Evolutionary conservation across 1,140 invertebrate species (phyloP).

Genomic region (Tyrophagus putrescentiae): DNA sequence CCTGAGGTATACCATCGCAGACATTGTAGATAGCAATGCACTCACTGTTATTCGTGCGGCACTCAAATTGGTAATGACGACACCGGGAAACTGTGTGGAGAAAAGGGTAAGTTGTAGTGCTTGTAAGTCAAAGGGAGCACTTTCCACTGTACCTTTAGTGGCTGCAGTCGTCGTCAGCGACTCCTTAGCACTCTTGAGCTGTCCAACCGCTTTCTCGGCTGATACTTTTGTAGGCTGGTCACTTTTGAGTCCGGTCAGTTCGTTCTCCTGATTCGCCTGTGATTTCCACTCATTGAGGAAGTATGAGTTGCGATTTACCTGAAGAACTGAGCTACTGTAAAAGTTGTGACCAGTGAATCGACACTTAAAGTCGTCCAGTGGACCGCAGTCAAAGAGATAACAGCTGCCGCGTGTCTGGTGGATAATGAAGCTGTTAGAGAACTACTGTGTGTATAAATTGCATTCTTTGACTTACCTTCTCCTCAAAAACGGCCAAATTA

Average conservation of each 20-base stretch:
- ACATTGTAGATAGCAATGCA: constrained; percentile 91
- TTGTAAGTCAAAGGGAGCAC: no score
- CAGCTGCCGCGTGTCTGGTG: constrained; percentile 73
- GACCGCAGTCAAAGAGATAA: constrained; percentile 78
- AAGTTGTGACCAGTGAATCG: constrained; percentile 74
- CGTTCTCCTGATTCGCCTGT: constrained; percentile 59
- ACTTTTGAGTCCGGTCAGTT: constrained; percentile 53
- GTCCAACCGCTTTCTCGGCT: background rate
- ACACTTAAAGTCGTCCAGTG: constrained; percentile 71
- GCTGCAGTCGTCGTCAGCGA: constrained; percentile 1
- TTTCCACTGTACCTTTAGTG: background rate
- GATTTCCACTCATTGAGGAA: constrained; percentile 52
- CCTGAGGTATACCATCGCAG: constrained; percentile 73
- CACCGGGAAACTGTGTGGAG: constrained; percentile 20
- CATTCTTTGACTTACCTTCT: constrained; percentile 52
- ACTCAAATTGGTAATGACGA: constrained; percentile 62
- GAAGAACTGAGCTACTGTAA: constrained; percentile 71
- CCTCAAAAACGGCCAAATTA: constrained; percentile 80
- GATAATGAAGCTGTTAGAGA: constrained; percentile 28
- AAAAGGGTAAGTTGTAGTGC: background rate
- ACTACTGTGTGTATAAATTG: background rate
- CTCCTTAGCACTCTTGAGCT: background rate
- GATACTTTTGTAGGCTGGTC: background rate
- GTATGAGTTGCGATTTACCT: constrained; percentile 44
- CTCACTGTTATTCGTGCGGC: constrained; percentile 60